Base-by-base conservation (phyloP, 2,113 vertebrate genomes). In the Anoura caudifer region DNA sequence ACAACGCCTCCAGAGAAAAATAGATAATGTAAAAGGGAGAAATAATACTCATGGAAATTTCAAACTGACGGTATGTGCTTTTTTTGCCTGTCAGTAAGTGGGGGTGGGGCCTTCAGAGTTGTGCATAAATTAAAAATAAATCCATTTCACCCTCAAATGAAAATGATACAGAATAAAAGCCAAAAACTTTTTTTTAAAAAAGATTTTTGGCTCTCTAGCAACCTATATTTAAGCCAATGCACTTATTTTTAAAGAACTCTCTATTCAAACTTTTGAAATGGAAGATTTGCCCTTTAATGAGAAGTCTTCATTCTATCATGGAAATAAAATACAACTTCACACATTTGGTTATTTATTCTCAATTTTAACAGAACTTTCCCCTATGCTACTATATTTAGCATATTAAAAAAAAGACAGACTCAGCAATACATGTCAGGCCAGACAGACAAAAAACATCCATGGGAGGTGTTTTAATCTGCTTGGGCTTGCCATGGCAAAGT, bases 221-320 rank as follows among this genome's bases (percentile, higher is more conserved):
- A 84, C 56, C 43, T 87, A 43, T 92, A 92, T 92, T 94, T 95
- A 94, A 95, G 36, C 43, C 16, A 63, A 80, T 76, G 33, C 20
- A 90, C 77, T 91, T 88, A 45, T 95, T 83, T 90, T 61, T 76
- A 85, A 94, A 95, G 7, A 61, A 67, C 3, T 86, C 11, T 86
- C 24, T 72, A 72, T 84, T 93, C 59, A 79, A 82, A 94, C 67
- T 92, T 93, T 94, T 75, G 65, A 95, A 93, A 93, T n/a, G 26
- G 14, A 93, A 91, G 38, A 41, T 56, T 90, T 95, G 31, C 50
- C 75, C 92, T 89, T 94, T 81, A 80, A 84, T 76, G 24, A 65
- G 79, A 92, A 65, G 31, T 95, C 52, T 77, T 77, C 38, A 47
- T 91, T 82, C 22, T 24, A 43, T 86, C 72, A 6, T 67, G 31